Evolutionary conservation across 1,140 invertebrate species (phyloP).

Genomic region (Artemia franciscana): DNA sequence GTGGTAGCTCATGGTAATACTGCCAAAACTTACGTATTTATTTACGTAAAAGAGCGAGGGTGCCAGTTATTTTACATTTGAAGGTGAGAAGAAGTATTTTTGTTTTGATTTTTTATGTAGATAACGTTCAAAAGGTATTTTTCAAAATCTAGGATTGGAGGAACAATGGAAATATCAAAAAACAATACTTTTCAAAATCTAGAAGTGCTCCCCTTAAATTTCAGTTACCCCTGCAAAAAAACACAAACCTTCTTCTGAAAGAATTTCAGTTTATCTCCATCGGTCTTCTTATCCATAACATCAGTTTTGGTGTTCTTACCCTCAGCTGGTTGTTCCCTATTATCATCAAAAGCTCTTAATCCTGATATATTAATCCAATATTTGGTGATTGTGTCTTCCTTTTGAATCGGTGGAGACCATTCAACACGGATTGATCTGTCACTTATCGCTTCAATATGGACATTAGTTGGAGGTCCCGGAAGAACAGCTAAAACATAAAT

Average conservation of each 20-base stretch:
- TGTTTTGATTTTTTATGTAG: too few species aligned
- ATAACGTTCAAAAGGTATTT: too few species aligned
- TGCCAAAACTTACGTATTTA: too few species aligned
- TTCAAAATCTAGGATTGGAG: too few species aligned
- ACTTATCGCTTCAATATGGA: slow-evolving; percentile 40
- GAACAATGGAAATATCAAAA: too few species aligned
- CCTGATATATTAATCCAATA: slow-evolving; percentile 46
- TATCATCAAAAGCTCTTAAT: slow-evolving; percentile 3
- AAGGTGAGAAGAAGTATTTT: too few species aligned
- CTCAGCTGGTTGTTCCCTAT: too few species aligned
- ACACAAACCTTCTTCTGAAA: slow-evolving; percentile 2
- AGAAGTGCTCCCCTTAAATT: background rate
- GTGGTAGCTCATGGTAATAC: too few species aligned
- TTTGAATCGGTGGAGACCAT: slow-evolving; percentile 35
- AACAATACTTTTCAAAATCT: too few species aligned
- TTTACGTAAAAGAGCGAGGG: too few species aligned
- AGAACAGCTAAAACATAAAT: slow-evolving; percentile 39
- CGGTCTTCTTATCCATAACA: slow-evolving; percentile 5
- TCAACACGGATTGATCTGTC: slow-evolving; percentile 39
- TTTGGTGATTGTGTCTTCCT: slow-evolving; percentile 34
- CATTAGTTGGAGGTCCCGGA: slow-evolving; percentile 38
- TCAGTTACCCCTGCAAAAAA: slow-evolving; percentile 1
- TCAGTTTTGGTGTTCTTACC: background rate
- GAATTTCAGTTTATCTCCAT: background rate
- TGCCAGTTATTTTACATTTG: too few species aligned